These are phyloP conservation scores for Amphiprion clarkii DNA, from an alignment of 2,797 vertebrate species.

Conservation along the genomic window DNA sequence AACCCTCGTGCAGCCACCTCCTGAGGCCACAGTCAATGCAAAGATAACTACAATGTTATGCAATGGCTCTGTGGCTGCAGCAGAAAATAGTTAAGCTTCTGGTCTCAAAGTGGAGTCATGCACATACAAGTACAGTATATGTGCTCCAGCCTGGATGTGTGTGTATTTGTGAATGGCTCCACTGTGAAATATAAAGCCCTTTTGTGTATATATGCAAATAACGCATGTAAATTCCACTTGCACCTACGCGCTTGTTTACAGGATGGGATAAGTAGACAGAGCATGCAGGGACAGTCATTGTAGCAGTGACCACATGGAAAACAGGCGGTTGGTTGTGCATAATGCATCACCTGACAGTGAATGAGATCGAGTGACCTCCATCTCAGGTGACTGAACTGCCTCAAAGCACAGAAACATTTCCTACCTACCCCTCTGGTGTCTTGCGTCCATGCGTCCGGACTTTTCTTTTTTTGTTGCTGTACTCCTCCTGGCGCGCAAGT, in stretches of 20 bases:
- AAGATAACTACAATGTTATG: constrained; percentile 30
- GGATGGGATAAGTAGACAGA: background rate
- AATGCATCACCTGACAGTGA: constrained; percentile 48
- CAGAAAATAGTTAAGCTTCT: constrained; percentile 12
- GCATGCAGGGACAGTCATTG: constrained; percentile 10
- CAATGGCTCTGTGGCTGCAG: constrained; percentile 16
- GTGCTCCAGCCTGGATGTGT: background rate
- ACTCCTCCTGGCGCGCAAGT: background rate
- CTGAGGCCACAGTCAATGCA: constrained; percentile 35
- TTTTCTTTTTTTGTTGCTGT: background rate
- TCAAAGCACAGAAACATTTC: background rate
- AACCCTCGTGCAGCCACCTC: background rate
- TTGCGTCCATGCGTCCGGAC: constrained; percentile 11
- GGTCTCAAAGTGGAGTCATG: constrained; percentile 9
- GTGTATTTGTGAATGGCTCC: constrained; percentile 29
- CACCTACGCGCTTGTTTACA: constrained; percentile 5
- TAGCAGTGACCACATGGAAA: constrained; percentile 49
- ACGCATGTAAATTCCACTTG: constrained; percentile 54
- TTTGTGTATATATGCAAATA: constrained; percentile 47
- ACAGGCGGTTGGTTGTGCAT: constrained; percentile 44
- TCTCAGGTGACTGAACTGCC: constrained; percentile 39
- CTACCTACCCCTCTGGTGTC: constrained; percentile 35
- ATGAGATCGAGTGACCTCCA: background rate
- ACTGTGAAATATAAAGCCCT: constrained; percentile 34
- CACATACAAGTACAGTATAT: constrained; percentile 16